Percentiles rank a stretch among this genome's conserved stretches.
Evolutionary conservation across 2,113 vertebrate species (phyloP).

Genomic region (Sardina pilchardus): DNA sequence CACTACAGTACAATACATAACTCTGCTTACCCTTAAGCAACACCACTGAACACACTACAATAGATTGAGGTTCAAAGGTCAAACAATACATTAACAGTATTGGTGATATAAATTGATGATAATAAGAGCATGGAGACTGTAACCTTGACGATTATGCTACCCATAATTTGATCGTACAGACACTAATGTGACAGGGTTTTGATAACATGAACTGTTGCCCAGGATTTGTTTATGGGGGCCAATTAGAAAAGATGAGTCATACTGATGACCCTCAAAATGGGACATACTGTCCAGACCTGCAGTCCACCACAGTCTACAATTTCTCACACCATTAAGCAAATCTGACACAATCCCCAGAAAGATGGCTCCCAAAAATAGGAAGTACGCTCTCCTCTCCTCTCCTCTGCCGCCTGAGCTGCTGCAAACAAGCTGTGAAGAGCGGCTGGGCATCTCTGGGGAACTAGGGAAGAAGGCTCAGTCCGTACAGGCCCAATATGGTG

Average conservation of each 20-base stretch:
- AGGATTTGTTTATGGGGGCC: background rate
- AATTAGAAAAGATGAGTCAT: background rate
- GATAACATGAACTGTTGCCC: background rate
- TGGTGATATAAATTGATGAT: background rate
- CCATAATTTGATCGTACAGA: background rate
- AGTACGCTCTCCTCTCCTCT: background rate
- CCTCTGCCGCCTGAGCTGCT: background rate
- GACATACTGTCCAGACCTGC: background rate
- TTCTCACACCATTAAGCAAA: background rate
- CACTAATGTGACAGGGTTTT: background rate
- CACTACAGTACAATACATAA: too few species aligned
- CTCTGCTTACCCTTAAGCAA: background rate
- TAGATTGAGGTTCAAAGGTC: background rate
- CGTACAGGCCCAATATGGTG: background rate
- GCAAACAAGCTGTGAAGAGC: background rate
- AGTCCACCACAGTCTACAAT: background rate
- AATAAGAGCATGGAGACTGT: background rate
- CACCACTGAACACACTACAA: background rate
- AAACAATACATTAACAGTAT: background rate
- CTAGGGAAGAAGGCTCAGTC: background rate
- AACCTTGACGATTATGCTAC: background rate
- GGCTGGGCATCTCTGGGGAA: background rate
- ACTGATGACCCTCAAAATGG: background rate
- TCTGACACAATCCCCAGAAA: background rate
- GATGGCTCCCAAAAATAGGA: slow-evolving; percentile 4